Evolutionary conservation across 2,797 vertebrate species (phyloP).

Genomic region (Aratinga solstitialis): DNA sequence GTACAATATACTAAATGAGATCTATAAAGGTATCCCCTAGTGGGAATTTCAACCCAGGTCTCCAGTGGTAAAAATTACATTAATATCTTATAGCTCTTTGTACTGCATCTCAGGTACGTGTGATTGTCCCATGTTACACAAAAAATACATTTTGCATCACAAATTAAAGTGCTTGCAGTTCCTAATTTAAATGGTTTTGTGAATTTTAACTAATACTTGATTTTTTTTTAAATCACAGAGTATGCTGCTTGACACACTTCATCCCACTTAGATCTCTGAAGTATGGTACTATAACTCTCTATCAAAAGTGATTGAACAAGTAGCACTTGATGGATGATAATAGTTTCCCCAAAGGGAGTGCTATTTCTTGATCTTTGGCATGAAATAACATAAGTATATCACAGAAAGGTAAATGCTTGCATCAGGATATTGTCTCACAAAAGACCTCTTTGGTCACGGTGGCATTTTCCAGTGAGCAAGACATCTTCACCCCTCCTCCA

Average conservation of each 20-base stretch:
- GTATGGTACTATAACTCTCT: neutral
- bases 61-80: neutral
- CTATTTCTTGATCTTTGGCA: constrained; percentile 37
- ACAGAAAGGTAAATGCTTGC: neutral
- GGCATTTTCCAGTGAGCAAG: constrained; percentile 28
- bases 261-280: neutral
- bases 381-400: neutral
- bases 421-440: constrained; percentile 18
- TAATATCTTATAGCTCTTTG: neutral
- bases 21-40: constrained; percentile 61
- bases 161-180: neutral
- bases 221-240: neutral
- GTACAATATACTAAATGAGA: constrained; percentile 39
- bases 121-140: neutral
- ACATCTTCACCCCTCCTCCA: constrained; percentile 52
- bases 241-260: neutral
- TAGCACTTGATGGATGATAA: neutral
- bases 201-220: neutral
- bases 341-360: neutral
- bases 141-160: neutral
- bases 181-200: neutral
- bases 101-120: neutral
- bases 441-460: neutral
- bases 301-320: neutral
- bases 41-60: neutral